Percentiles rank a stretch among this genome's conserved stretches.
Conservation (phyloP, 2,113 vertebrate species). For the Rhombomys opimus region DNA sequence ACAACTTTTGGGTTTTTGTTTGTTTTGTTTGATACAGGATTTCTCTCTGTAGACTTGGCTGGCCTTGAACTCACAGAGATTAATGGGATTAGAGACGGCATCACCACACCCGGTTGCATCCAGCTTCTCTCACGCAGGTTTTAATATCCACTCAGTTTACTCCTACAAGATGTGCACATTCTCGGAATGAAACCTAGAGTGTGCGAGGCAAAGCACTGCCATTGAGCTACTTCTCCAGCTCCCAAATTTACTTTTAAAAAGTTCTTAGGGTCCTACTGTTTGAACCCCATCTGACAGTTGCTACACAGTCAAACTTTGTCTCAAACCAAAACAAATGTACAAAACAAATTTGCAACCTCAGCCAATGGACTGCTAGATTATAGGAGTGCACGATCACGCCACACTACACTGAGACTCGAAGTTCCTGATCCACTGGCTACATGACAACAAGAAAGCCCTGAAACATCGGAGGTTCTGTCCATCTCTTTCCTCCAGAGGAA, state of each 20-base stretch:
- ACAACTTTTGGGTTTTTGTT: too few species aligned
- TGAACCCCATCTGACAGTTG: background rate
- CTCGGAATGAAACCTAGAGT: background rate
- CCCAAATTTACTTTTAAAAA: background rate
- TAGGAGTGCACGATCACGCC: background rate
- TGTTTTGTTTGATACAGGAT: too few species aligned
- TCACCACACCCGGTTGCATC: too few species aligned
- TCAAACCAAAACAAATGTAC: background rate
- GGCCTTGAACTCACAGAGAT: too few species aligned
- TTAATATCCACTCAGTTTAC: background rate
- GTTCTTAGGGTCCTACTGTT: background rate
- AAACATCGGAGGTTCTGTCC: background rate
- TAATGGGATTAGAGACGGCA: too few species aligned
- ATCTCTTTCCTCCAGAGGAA: slow-evolving; percentile 4
- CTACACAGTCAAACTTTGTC: background rate
- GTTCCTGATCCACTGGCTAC: background rate
- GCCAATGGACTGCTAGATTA: background rate
- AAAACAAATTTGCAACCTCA: background rate
- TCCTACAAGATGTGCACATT: background rate
- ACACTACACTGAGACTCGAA: background rate
- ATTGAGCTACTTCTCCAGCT: background rate
- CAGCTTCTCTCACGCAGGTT: background rate
- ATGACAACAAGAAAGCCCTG: background rate
- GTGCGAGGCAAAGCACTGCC: background rate
- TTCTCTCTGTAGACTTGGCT: too few species aligned